Conservation (phyloP, 2,113 vertebrate species). For the Xenus cinereus region DNA sequence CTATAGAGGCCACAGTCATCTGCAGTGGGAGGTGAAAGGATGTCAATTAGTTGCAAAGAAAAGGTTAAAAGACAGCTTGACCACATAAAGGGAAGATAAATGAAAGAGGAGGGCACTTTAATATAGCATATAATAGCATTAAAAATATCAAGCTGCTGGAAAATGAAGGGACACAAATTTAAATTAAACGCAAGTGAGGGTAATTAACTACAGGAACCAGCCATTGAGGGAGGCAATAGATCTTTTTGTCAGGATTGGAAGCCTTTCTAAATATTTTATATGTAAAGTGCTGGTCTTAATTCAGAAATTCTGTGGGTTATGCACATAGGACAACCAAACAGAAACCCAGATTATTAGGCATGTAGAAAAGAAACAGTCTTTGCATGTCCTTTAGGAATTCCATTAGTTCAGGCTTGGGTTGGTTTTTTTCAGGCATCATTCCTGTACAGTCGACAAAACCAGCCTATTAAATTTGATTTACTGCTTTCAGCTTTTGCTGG, state of each 20-base stretch:
- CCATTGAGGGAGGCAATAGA: not conserved
- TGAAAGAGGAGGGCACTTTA: not conserved
- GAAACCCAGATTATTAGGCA: not conserved
- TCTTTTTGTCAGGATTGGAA: not conserved
- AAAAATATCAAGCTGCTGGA: not conserved
- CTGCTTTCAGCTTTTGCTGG: slow-evolving; percentile 39
- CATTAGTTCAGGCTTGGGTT: not conserved
- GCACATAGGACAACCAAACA: not conserved
- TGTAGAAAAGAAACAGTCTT: not conserved
- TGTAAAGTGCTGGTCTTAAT: not conserved
- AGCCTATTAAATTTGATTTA: slow-evolving; percentile 53
- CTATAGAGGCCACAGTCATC: not conserved
- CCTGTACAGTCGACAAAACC: not conserved
- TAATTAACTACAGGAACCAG: not conserved
- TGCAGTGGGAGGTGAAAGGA: not conserved
- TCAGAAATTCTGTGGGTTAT: slow-evolving; percentile 2
- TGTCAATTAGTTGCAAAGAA: not conserved
- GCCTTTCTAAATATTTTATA: slow-evolving; percentile 12
- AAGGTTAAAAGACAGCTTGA: not conserved
- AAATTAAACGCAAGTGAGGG: not conserved
- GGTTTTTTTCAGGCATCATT: not conserved
- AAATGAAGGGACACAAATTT: not conserved
- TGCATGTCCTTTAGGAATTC: slow-evolving; percentile 9
- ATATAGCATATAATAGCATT: not conserved
- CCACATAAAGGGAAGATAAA: not conserved